Evolutionary conservation across 2,797 vertebrate species (phyloP).

Genomic region (Furcifer pardalis): DNA sequence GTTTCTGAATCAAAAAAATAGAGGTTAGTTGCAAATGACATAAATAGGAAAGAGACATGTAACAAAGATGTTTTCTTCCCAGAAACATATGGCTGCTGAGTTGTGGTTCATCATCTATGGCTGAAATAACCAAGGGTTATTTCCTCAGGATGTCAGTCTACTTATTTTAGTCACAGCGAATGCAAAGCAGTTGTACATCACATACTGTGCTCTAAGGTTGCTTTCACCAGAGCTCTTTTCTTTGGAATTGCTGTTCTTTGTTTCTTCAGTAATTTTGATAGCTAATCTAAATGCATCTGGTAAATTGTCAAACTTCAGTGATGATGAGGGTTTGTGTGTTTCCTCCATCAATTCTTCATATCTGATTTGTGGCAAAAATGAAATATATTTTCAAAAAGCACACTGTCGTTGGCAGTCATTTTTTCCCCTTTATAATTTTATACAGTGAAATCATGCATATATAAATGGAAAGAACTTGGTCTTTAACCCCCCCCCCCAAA

Average conservation of each 20-base stretch:
- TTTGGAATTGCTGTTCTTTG: background rate
- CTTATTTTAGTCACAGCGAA: background rate
- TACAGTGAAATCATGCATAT: background rate
- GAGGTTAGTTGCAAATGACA: background rate
- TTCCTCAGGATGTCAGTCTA: no score
- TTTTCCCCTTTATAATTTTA: background rate
- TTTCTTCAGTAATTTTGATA: background rate
- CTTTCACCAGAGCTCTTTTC: background rate
- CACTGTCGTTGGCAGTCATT: background rate
- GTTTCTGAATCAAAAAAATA: background rate
- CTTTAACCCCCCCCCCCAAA: background rate
- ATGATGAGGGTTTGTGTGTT: background rate
- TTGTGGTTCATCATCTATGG: background rate
- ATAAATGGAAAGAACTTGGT: background rate
- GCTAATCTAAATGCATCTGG: background rate
- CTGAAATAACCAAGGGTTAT: background rate
- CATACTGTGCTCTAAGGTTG: background rate
- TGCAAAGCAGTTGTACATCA: background rate
- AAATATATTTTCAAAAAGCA: background rate
- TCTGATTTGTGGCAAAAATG: background rate
- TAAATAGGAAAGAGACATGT: background rate
- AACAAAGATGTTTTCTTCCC: no score
- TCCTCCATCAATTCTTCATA: background rate
- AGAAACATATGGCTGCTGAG: background rate
- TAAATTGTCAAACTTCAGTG: background rate